Evolutionary conservation across 2,888 invertebrate genomes (phyloP).

Genomic region (Carterocephalus palaemon): DNA sequence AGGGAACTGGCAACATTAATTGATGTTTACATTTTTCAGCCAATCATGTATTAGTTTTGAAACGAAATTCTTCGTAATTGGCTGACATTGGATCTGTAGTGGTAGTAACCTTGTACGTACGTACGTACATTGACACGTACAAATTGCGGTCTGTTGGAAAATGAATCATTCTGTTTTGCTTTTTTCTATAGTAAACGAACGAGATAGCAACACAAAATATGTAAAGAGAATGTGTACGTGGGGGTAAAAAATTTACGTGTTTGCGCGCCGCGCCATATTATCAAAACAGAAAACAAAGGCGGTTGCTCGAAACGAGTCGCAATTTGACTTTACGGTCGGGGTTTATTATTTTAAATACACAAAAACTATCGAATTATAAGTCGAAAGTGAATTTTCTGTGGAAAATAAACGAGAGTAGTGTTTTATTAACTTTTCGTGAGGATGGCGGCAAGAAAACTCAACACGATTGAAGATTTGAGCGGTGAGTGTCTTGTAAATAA

Average conservation of each 20-base stretch:
- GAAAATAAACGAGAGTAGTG: conserved; percentile 28
- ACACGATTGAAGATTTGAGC: conserved; percentile 72
- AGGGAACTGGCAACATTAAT: conserved; percentile 36
- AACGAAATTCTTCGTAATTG: conserved; percentile 36
- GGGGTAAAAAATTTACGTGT: conserved; percentile 22
- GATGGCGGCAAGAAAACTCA: conserved; percentile 71
- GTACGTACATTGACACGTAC: conserved; percentile 4
- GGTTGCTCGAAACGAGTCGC: conserved; percentile 28
- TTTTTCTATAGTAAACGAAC: background rate
- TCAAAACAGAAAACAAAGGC: conserved; percentile 53
- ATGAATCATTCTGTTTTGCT: background rate
- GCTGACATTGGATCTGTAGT: conserved; percentile 29
- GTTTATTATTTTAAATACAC: conserved; percentile 32
- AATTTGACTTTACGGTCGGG: conserved; percentile 31
- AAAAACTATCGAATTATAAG: conserved; percentile 35
- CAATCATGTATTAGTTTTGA: conserved; percentile 38
- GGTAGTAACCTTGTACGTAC: conserved; percentile 1
- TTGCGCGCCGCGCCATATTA: conserved; percentile 32
- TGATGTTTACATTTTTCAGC: conserved; percentile 41
- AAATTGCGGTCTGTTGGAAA: background rate
- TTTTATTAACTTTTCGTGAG: conserved; percentile 32
- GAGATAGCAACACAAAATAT: conserved; percentile 10
- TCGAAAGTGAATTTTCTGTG: conserved; percentile 36
- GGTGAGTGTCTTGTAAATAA: conserved; percentile 63
- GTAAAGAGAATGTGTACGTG: background rate